Evolutionary conservation across 2,888 invertebrate genomes (phyloP), one percentile per base, ranked within the genome.

Genomic region (Chrysolina haemoptera): DNA sequence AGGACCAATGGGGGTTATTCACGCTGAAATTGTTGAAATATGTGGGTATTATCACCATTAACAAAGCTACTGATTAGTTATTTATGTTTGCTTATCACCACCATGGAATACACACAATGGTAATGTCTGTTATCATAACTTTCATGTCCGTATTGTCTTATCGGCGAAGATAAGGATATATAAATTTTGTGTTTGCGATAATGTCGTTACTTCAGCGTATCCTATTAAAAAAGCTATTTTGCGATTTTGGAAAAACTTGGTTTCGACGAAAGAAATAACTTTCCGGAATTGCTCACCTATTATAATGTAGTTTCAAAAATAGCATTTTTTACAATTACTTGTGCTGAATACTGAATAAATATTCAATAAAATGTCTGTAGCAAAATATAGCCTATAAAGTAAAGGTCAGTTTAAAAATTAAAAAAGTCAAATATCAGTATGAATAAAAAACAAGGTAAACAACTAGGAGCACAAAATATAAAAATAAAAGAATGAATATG

Each of bases 11-110:
- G 22, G n/a, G 59, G 59, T 35, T 59, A 27, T n/a, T 35, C 59
- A 14, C 35, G n/a, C 59, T 53, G 16, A 68, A 74, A 74, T 64
- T 68, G 64, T 43, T 74, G 16, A 64, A 77, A 78, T 78, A 84
- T 85, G 84, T 82, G 81, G 86, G 85, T 79, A 77, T 85, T 85
- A 86, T 85, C 85, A 76, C 76, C 76, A 81, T 80, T 81, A 84
- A 83, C 83, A 83, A 82, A 79, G 79, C 80, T 80, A 80, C 80
- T 82, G 84, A 85, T 84, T 83, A 82, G 79, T 80, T 82, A 82
- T 84, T 84, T 84, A 83, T 84, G 82, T 81, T 77, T 79, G 76
- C 76, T 83, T 85, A 85, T 85, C 85, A 80, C 82, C 84, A 83
- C 79, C 84, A 84, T 85, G 80, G 80, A 82, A 78, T 82, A 81